phyloP scores from a whole-genome alignment of 1,140 invertebrate genomes.

The Achatina immaculata region DNA sequence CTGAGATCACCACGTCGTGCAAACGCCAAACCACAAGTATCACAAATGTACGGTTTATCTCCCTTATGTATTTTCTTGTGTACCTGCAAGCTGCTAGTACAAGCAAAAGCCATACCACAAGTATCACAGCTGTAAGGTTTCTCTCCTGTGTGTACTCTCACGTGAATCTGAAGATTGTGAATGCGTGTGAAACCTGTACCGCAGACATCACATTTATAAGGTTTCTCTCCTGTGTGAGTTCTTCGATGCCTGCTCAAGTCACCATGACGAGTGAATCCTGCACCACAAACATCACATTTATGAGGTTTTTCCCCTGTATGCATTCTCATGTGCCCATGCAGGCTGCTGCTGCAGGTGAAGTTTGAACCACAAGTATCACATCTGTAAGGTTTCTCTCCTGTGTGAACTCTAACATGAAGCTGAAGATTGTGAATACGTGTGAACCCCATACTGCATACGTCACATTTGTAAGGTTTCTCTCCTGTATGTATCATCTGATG shows the following conservation, averaged over 20 bases:
- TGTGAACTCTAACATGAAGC: constrained; percentile 89
- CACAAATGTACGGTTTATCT: constrained; percentile 67
- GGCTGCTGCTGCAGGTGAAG: constrained; percentile 73
- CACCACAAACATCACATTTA: constrained; percentile 40
- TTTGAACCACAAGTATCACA: constrained; percentile 88
- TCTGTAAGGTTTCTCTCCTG: constrained; percentile 89
- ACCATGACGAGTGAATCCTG: constrained; percentile 82
- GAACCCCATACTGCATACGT: neutral
- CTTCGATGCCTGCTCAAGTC: constrained; percentile 21
- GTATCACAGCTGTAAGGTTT: constrained; percentile 10
- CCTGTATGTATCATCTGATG: neutral
- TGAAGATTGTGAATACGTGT: neutral
- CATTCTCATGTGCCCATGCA: constrained; percentile 46
- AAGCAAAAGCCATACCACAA: constrained; percentile 79
- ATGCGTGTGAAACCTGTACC: neutral
- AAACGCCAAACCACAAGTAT: constrained; percentile 58
- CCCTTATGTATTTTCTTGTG: constrained; percentile 48
- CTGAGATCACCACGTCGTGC: constrained; percentile 81
- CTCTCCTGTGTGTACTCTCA: constrained; percentile 31
- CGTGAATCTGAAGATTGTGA: neutral
- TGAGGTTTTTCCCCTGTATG: constrained; percentile 41
- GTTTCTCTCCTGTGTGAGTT: constrained; percentile 3
- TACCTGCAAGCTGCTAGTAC: constrained; percentile 78
- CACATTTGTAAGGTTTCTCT: constrained; percentile 2
- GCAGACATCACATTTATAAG: neutral